These are phyloP conservation scores for Sylvia atricapilla DNA, from an alignment of 2,113 vertebrate species.

Conservation along the genomic window DNA sequence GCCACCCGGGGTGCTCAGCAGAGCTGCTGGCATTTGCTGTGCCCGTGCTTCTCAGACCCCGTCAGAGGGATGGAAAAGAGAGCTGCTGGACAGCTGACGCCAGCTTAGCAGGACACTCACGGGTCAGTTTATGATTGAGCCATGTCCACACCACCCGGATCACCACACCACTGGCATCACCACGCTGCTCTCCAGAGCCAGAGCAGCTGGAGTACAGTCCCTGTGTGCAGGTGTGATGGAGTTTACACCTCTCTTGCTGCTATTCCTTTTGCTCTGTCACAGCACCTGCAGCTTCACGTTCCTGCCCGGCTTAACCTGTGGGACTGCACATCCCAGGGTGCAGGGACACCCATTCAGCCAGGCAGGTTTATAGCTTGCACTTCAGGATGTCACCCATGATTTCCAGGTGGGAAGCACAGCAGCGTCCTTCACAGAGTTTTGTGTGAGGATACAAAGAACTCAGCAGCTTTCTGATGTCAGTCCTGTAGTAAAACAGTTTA, in stretches of 20 bases:
- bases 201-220: not conserved
- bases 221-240: fast-evolving
- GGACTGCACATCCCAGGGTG: fast-evolving
- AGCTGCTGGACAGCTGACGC: not conserved
- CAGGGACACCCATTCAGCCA: not conserved
- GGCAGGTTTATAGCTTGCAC: not conserved
- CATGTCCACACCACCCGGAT: fast-evolving
- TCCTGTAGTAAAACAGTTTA: not conserved
- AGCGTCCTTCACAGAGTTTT: not conserved
- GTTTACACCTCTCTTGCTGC: not conserved
- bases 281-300: fast-evolving
- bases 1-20: fast-evolving
- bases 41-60: not conserved
- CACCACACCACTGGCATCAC: not conserved
- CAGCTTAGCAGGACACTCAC: not conserved
- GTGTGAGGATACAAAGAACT: not conserved
- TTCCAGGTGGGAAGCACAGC: not conserved
- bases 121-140: fast-evolving
- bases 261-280: fast-evolving
- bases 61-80: not conserved
- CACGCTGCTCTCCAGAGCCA: not conserved
- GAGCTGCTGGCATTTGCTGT: not conserved
- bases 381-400: fast-evolving
- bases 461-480: not conserved
- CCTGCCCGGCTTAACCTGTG: fast-evolving